Conservation (phyloP, 2,797 vertebrate genomes). For the Fratercula arctica region DNA sequence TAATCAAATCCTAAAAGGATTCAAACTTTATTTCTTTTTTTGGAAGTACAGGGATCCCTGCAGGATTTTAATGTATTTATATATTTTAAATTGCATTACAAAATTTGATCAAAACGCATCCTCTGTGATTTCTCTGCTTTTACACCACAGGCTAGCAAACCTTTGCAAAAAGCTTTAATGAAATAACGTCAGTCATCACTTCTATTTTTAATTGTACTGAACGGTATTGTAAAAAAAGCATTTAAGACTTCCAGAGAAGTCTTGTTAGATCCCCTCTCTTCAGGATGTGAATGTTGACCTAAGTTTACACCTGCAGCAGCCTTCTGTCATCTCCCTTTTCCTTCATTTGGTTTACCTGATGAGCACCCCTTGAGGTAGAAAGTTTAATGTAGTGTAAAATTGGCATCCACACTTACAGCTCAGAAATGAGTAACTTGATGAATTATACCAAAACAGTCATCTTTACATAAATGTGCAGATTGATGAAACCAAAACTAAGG, state of each 20-base stretch:
- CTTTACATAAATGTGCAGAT: slow-evolving; percentile 24
- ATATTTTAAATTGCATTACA: not conserved
- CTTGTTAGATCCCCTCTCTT: not conserved
- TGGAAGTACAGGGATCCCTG: not conserved
- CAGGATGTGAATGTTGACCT: not conserved
- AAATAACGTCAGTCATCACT: not conserved
- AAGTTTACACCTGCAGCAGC: not conserved
- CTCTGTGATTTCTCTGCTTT: not conserved
- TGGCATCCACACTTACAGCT: not conserved
- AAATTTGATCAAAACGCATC: not conserved
- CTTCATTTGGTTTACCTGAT: not conserved
- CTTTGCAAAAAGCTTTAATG: not conserved
- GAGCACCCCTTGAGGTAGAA: not conserved
- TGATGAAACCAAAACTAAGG: slow-evolving; percentile 35
- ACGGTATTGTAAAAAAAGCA: not conserved
- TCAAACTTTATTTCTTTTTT: not conserved
- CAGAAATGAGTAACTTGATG: not conserved
- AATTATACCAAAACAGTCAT: slow-evolving; percentile 22
- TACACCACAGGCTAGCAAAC: not conserved
- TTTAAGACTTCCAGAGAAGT: not conserved
- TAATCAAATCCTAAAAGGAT: not conserved
- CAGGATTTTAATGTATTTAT: not conserved
- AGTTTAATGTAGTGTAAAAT: slow-evolving; percentile 6
- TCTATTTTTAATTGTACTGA: not conserved
- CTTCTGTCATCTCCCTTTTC: not conserved